phyloP scores from a whole-genome alignment of 2,888 invertebrate species.

The Rutpela maculata region DNA sequence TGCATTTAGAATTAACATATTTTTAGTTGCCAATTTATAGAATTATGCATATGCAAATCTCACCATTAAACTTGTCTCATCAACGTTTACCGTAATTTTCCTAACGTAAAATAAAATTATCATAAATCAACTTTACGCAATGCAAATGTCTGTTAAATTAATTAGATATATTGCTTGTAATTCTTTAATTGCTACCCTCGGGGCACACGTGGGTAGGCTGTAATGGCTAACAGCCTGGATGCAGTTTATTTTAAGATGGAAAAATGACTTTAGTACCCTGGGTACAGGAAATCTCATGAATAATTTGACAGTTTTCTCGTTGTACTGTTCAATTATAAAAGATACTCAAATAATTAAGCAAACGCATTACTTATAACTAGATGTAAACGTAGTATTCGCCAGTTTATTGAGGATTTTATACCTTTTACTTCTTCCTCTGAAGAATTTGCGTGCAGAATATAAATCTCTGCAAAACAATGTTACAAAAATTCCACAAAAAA shows the following conservation, averaged over 20 bases:
- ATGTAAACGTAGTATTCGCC: too few relatives aligned
- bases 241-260: neutral
- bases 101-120: slow-evolving; percentile 2
- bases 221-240: neutral
- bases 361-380: too few relatives aligned
- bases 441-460: too few relatives aligned
- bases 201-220: neutral
- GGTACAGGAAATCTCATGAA: neutral
- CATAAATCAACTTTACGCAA: neutral
- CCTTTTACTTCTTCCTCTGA: too few relatives aligned
- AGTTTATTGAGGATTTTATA: too few relatives aligned
- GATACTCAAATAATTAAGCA: too few relatives aligned
- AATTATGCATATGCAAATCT: neutral
- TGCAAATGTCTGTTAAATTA: neutral
- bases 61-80: neutral
- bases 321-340: too few relatives aligned
- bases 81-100: neutral
- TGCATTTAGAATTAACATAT: too few relatives aligned
- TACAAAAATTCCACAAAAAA: too few relatives aligned
- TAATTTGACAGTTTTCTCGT: too few relatives aligned
- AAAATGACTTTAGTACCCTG: neutral
- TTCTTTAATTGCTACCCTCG: neutral
- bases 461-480: too few relatives aligned
- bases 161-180: neutral
- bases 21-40: neutral